A percentile compares a stretch with the other conserved stretches of the same genome.
phyloP scores from a whole-genome alignment of 2,888 invertebrate genomes.

The Epicampocera succincta region DNA sequence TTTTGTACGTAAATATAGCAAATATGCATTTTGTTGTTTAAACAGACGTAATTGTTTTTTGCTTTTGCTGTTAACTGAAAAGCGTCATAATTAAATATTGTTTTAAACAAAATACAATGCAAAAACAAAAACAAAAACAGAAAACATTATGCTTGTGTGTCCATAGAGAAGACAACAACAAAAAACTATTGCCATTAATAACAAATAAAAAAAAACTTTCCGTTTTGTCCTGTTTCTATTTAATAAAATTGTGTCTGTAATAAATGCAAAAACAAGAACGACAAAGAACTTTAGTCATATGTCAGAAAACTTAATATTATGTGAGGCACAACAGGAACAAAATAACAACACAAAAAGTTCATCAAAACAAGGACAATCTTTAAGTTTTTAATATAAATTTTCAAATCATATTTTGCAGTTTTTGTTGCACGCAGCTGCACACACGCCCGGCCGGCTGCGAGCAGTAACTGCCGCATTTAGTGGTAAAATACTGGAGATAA shows the following conservation, averaged over 20 bases:
- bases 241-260: constrained; percentile 36
- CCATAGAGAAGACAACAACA: no score
- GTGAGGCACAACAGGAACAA: constrained; percentile 11
- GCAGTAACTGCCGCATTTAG: neutral
- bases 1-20: constrained; percentile 15
- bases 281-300: constrained; percentile 48
- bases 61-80: constrained; percentile 35
- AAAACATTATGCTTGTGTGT: neutral
- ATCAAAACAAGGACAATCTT: constrained; percentile 38
- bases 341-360: constrained; percentile 13
- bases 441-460: neutral
- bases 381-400: constrained; percentile 54
- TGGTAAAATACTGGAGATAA: constrained; percentile 11
- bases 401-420: constrained; percentile 9
- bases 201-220: constrained; percentile 29
- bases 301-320: constrained; percentile 46
- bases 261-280: constrained; percentile 11
- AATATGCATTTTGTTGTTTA: constrained; percentile 12
- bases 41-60: constrained; percentile 15
- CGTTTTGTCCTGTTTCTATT: constrained; percentile 24
- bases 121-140: no score
- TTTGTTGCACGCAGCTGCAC: neutral
- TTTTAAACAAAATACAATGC: constrained; percentile 32
- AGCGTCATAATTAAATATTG: constrained; percentile 42
- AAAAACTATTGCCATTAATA: neutral